These are phyloP conservation scores for Sebastes iracundus DNA, from an alignment of 2,797 vertebrate genomes.

Conservation along the genomic window DNA sequence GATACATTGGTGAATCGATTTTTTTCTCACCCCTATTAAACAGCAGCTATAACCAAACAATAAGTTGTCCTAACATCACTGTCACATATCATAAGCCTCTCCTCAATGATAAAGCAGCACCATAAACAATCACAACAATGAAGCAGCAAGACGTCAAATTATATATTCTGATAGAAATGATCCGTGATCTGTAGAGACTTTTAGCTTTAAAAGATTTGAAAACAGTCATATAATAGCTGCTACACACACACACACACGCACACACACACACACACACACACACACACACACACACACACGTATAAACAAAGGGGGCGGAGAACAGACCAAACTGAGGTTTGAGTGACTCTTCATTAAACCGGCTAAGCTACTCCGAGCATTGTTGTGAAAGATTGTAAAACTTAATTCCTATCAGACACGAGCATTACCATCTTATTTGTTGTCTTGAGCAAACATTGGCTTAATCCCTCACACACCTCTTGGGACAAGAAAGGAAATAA, in stretches of 20 bases:
- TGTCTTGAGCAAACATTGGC: slow-evolving; percentile 18
- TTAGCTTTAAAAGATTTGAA: not conserved
- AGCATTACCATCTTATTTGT: slow-evolving; percentile 8
- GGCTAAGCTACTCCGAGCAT: not conserved
- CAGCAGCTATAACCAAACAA: not conserved
- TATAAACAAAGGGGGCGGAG: not conserved
- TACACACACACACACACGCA: not conserved
- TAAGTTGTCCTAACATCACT: too few species aligned
- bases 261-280: not conserved
- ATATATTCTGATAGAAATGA: not conserved
- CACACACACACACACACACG: not conserved
- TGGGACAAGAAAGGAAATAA: slow-evolving; percentile 10
- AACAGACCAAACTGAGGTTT: not conserved
- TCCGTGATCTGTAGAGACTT: not conserved
- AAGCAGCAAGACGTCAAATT: not conserved
- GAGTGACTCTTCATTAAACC: not conserved
- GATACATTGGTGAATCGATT: too few species aligned
- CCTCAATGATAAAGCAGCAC: not conserved
- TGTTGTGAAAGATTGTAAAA: slow-evolving; percentile 4
- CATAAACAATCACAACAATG: not conserved
- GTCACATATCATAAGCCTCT: not conserved
- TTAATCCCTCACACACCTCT: slow-evolving; percentile 16
- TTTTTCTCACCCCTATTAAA: not conserved
- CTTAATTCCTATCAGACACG: slow-evolving; percentile 14
- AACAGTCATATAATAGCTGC: not conserved